Evolutionary conservation across 1,140 invertebrate genomes (phyloP).

Genomic region (Camponotus floridanus): DNA sequence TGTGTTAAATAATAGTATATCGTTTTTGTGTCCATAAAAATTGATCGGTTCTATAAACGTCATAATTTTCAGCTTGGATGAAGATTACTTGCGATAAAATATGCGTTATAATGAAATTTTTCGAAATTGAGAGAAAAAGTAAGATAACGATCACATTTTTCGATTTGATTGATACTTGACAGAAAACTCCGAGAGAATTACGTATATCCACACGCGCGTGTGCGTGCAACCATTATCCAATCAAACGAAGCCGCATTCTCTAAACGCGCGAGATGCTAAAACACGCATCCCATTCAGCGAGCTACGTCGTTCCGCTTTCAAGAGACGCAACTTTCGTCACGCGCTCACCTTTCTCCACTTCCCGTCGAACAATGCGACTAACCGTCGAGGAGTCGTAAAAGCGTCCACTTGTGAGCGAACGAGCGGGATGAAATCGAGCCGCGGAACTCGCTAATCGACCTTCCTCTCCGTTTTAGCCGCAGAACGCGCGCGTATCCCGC

Average conservation of each 20-base stretch:
- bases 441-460: conserved; percentile 61
- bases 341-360: conserved; percentile 59
- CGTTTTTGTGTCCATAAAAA: not conserved
- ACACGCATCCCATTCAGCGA: conserved; percentile 37
- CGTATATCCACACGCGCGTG: no score
- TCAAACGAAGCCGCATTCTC: conserved; percentile 30
- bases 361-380: conserved; percentile 51
- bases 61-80: not conserved
- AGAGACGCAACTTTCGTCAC: conserved; percentile 51
- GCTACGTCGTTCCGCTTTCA: conserved; percentile 53
- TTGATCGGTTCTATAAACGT: not conserved
- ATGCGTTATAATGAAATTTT: not conserved
- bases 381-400: conserved; percentile 56
- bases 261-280: conserved; percentile 13
- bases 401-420: conserved; percentile 45
- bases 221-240: conserved; percentile 12
- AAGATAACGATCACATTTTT: not conserved
- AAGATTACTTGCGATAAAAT: not conserved
- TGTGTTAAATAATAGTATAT: not conserved
- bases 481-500: not conserved
- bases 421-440: conserved; percentile 58
- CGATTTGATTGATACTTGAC: not conserved
- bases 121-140: not conserved
- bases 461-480: conserved; percentile 37
- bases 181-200: not conserved